Conservation (phyloP, 2,888 invertebrate genomes). For the Microctonus aethiopoides region DNA sequence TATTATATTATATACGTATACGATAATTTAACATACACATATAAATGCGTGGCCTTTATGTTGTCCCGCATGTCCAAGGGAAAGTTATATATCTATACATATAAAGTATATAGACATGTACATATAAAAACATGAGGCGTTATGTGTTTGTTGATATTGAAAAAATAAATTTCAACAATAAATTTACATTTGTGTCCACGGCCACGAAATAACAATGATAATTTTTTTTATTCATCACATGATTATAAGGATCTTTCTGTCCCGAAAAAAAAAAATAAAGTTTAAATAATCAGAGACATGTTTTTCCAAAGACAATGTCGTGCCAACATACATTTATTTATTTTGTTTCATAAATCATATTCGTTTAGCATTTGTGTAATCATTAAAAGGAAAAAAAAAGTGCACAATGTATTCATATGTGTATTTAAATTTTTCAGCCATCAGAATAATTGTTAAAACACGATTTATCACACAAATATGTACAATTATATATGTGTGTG, state of each 20-base stretch:
- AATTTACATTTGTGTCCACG: background rate
- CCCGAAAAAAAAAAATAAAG: background rate
- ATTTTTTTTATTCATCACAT: background rate
- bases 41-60: background rate
- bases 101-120: background rate
- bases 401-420: too few relatives aligned
- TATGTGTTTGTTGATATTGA: background rate
- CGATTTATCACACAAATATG: background rate
- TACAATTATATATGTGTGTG: too few relatives aligned
- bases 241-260: conserved; percentile 15
- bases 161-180: background rate
- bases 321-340: background rate
- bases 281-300: background rate
- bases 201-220: conserved; percentile 15
- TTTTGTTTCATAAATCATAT: background rate
- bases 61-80: conserved; percentile 18
- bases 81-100: conserved; percentile 10
- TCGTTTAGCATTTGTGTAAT: background rate
- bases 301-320: background rate
- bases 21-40: background rate
- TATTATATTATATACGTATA: background rate
- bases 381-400: background rate
- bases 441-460: background rate
- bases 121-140: background rate
- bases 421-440: background rate